These are phyloP conservation scores for Callyntrura sp. DNA, from an alignment of 2,888 invertebrate species.

Conservation along the genomic window DNA sequence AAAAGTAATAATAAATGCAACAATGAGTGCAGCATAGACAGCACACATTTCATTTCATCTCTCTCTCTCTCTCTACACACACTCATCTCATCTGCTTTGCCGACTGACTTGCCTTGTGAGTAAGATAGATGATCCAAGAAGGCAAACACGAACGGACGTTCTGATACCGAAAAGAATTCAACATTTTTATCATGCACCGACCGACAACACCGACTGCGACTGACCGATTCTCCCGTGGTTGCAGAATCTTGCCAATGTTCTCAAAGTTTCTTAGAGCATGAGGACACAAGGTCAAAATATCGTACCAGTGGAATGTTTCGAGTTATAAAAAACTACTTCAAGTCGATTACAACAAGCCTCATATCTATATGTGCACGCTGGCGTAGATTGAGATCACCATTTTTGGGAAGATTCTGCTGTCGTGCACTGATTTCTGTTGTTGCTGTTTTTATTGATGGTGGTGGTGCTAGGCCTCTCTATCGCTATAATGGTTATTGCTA, in stretches of 20 bases:
- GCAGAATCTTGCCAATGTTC: no score
- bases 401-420: neutral
- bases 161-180: neutral
- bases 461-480: no score
- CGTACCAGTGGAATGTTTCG: no score
- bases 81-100: neutral
- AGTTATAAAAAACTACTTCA: no score
- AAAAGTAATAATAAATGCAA: neutral
- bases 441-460: neutral
- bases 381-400: neutral
- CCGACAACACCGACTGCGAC: no score
- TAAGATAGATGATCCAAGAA: no score
- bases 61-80: neutral
- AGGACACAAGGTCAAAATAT: no score
- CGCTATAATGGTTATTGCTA: slow-evolving; percentile 22
- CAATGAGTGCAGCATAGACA: neutral
- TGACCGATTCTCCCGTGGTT: no score
- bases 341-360: no score
- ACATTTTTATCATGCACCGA: neutral
- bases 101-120: neutral
- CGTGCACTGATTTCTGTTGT: slow-evolving; percentile 15
- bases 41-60: neutral
- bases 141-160: no score
- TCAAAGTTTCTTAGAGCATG: neutral
- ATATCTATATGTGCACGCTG: no score